Evolutionary conservation across 2,113 vertebrate species (phyloP), one percentile per base, ranked within the genome.

Genomic region (Gymnorhina tibicen): DNA sequence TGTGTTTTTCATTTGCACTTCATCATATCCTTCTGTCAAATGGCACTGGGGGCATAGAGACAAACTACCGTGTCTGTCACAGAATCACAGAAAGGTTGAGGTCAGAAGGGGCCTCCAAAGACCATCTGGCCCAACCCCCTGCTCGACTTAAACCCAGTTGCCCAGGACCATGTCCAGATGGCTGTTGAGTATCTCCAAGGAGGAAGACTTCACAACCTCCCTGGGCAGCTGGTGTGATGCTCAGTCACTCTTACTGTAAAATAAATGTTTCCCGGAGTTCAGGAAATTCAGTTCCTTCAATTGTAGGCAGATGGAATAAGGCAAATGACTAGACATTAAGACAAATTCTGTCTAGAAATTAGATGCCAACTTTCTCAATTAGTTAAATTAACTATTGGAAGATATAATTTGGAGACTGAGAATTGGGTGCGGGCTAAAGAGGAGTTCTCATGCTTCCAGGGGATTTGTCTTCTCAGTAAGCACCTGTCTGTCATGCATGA

Each of bases 11-110:
- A 50, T 42, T 20, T 83, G 42, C 15, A 22, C 35, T 77, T 77
- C 35, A 8, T 41, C 62, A 10, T 30, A 17, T n/a, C 35, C 55
- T 73, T 41, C 59, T 77, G 42, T 37, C 3, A 1, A 23, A 8
- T 55, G 60, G 56, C 72, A 27, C 44, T 32, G 21, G n/a, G 11
- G n/a, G 11, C 30, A 44, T 2, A 89, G 50, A 53, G 81, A 49
- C 1, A 2, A 2, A 3, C n/a, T 60, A 4, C 32, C 0, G 0
- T 52, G 27, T n/a, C 35, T 49, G 17, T 78, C 50, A 53, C 60
- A 85, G 62, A 53, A 16, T 35, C 60, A 53, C 50, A 85, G 67
- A 41, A 16, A 58, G 58, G 23, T 1, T 72, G 58, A 86, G 33
- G 44, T 16, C 27, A 23, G 39, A 32, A 63, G 13, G 26, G 52